Percentiles rank a stretch among this genome's conserved stretches.
phyloP scores from a whole-genome alignment of 2,888 invertebrate genomes.

The Xestia xanthographa region DNA sequence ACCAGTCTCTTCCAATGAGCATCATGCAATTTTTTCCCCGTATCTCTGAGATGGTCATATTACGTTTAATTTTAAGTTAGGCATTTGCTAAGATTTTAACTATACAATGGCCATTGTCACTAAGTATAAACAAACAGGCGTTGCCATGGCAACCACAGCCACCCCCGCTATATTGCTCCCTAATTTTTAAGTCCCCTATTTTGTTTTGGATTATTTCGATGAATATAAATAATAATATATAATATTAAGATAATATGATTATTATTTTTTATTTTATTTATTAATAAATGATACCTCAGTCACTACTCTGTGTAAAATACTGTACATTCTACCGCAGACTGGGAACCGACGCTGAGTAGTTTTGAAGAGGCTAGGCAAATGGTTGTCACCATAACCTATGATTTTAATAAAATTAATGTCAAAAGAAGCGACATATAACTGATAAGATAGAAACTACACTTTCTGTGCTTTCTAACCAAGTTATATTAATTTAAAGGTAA shows the following conservation, averaged over 20 bases:
- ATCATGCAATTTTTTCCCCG: too few species aligned
- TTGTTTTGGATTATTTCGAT: neutral
- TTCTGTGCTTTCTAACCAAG: neutral
- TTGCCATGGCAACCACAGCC: slow-evolving; percentile 47
- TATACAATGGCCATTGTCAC: neutral
- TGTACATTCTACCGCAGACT: neutral
- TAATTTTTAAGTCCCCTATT: neutral
- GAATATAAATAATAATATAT: too few species aligned
- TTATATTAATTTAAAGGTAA: neutral
- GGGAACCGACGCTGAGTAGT: neutral
- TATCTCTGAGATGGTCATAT: neutral
- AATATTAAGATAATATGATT: too few species aligned
- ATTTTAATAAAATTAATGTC: too few species aligned
- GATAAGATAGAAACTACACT: neutral
- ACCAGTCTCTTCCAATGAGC: neutral
- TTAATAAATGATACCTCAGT: neutral
- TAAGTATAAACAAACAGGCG: slow-evolving; percentile 19
- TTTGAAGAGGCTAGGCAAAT: neutral
- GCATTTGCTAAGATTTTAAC: too few species aligned
- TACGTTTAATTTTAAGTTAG: neutral
- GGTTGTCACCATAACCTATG: too few species aligned
- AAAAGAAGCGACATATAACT: neutral
- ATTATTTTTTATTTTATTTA: too few species aligned
- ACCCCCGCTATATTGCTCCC: too few species aligned
- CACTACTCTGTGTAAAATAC: neutral